Conservation (phyloP, 2,888 invertebrate genomes). For the Phaedon cochleariae region DNA sequence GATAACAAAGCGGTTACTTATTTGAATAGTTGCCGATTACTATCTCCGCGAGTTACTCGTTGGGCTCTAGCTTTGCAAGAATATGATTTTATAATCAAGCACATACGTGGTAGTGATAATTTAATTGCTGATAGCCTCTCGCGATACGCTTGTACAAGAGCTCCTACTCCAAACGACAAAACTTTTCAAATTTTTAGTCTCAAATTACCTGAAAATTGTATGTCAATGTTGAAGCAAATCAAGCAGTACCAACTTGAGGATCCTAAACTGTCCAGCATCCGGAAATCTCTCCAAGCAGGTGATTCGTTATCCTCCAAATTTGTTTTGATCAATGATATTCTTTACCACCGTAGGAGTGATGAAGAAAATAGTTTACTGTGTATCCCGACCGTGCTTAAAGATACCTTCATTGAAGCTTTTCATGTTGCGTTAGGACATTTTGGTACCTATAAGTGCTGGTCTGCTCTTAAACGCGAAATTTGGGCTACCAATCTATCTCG, state of each 20-base stretch:
- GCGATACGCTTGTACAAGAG: conserved; percentile 32
- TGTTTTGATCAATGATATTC: conserved; percentile 3
- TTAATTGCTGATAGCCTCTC: conserved; percentile 47
- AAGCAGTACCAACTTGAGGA: not conserved
- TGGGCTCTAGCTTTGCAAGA: conserved; percentile 46
- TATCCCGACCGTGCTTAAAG: conserved; percentile 1
- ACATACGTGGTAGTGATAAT: conserved; percentile 46
- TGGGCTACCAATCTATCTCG: conserved; percentile 7
- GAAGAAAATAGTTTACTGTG: conserved; percentile 8
- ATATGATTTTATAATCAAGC: conserved; percentile 38
- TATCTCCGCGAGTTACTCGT: conserved; percentile 39
- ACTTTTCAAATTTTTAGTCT: conserved; percentile 9
- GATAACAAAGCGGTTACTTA: conserved; percentile 47
- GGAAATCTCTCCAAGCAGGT: not conserved
- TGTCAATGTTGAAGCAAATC: conserved; percentile 2
- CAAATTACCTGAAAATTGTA: not conserved
- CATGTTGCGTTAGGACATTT: conserved; percentile 19
- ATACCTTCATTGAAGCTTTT: conserved; percentile 11
- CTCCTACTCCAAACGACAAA: conserved; percentile 23
- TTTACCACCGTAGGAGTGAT: conserved; percentile 1
- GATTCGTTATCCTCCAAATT: not conserved
- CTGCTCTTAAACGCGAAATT: conserved; percentile 9
- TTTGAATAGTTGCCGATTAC: conserved; percentile 42
- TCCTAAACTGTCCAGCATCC: conserved; percentile 9
- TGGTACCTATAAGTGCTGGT: conserved; percentile 17